Conservation (phyloP, 92 coral and sea anemone genomes). For the Porites rus region DNA sequence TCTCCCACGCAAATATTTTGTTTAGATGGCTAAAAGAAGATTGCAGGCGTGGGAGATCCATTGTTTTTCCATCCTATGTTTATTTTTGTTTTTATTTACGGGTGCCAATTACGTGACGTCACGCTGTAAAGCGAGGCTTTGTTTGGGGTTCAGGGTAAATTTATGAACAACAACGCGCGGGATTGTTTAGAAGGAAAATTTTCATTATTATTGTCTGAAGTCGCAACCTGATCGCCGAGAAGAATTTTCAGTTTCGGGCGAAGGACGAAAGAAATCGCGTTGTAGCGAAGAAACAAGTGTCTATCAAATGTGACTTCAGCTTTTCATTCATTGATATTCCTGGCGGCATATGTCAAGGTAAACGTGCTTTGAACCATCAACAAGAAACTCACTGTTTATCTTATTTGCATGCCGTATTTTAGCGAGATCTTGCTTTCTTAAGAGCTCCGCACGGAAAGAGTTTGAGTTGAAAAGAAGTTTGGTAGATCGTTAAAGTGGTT, state of each 20-base stretch:
- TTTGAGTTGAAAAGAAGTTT: background rate
- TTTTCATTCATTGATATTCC: constrained; percentile 29
- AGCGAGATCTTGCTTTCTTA: background rate
- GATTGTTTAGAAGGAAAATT: constrained; percentile 71
- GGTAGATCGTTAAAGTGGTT: constrained; percentile 14
- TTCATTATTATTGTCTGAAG: constrained; percentile 2
- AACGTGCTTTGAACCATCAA: constrained; percentile 44
- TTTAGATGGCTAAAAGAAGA: constrained; percentile 81
- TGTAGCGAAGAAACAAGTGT: constrained; percentile 5
- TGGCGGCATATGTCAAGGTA: constrained; percentile 35
- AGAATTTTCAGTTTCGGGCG: constrained; percentile 13
- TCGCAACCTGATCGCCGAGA: background rate
- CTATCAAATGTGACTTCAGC: constrained; percentile 4
- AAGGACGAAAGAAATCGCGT: constrained; percentile 1
- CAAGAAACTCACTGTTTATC: constrained; percentile 45
- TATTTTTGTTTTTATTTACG: constrained; percentile 99
- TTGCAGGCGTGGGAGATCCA: constrained; percentile 88
- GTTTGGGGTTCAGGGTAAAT: constrained; percentile 91
- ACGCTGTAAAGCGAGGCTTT: constrained; percentile 92
- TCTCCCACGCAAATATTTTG: constrained; percentile 72
- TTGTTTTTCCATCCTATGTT: constrained; percentile 88
- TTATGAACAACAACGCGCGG: constrained; percentile 83
- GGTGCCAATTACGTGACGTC: constrained; percentile 99
- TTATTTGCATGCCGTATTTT: constrained; percentile 5
- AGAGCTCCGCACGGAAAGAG: background rate